Conservation (phyloP, 1,140 invertebrate genomes). For the Drosophila parvula region DNA sequence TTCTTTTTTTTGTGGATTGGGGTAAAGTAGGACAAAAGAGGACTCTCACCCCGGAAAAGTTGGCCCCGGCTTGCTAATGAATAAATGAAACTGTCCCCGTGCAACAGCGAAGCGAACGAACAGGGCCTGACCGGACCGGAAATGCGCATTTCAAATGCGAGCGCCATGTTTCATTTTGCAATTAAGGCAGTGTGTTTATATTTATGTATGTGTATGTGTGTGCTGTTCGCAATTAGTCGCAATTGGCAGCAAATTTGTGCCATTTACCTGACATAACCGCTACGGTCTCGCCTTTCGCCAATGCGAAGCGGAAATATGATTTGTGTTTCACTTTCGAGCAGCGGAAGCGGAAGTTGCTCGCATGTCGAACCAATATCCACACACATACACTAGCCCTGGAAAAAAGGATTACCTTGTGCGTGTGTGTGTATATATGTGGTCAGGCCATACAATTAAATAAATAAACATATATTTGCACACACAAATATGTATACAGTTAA, state of each 20-base stretch:
- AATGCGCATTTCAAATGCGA: slow-evolving; percentile 60
- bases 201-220: not conserved
- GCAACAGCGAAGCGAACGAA: slow-evolving; percentile 6
- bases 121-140: slow-evolving; percentile 32
- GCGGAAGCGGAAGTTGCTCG: slow-evolving; percentile 71
- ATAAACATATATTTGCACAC: slow-evolving; percentile 20
- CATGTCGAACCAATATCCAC: slow-evolving; percentile 38
- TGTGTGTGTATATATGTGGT: not conserved
- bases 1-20: slow-evolving; percentile 17
- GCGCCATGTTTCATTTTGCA: slow-evolving; percentile 69
- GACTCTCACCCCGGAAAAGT: slow-evolving; percentile 14
- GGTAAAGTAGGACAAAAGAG: slow-evolving; percentile 44
- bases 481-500: slow-evolving; percentile 24
- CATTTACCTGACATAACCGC: slow-evolving; percentile 45
- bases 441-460: slow-evolving; percentile 33
- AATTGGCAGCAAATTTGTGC: slow-evolving; percentile 52
- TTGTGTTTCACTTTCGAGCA: slow-evolving; percentile 56
- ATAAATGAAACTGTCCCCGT: slow-evolving; percentile 17
- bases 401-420: slow-evolving; percentile 26
- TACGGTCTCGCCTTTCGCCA: slow-evolving; percentile 27
- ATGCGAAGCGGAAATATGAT: slow-evolving; percentile 66
- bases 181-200: slow-evolving; percentile 43
- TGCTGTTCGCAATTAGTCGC: slow-evolving; percentile 30
- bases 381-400: not conserved
- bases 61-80: slow-evolving; percentile 12